These are phyloP conservation scores for Sinocyclocheilus anshuiensis DNA, from an alignment of 2,113 vertebrate genomes.

Conservation along the genomic window DNA sequence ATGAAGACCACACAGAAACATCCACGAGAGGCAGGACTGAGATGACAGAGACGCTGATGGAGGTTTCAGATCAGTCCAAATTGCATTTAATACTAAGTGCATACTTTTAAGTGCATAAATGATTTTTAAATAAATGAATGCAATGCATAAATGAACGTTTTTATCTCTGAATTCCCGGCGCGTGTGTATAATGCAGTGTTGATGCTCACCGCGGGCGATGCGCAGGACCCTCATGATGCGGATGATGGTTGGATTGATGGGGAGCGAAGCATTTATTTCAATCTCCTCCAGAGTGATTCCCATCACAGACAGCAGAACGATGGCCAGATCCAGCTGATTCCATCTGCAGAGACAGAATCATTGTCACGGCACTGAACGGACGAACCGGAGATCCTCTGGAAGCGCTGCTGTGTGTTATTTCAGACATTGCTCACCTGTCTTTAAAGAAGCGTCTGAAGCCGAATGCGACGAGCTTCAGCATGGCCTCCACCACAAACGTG, in stretches of 20 bases:
- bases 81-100: neutral
- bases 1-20: too few species aligned
- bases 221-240: conserved; percentile 97
- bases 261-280: conserved; percentile 94
- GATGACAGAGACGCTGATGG: too few species aligned
- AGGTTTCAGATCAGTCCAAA: neutral
- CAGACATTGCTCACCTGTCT: conserved; percentile 77
- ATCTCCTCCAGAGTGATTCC: conserved; percentile 97
- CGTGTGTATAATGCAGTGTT: neutral
- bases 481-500: conserved; percentile 93
- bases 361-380: neutral
- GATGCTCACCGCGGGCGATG: conserved; percentile 86
- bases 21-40: too few species aligned
- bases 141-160: too few species aligned
- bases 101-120: neutral
- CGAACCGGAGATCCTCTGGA: neutral
- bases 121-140: neutral
- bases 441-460: conserved; percentile 98
- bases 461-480: conserved; percentile 92
- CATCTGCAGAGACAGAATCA: conserved; percentile 75
- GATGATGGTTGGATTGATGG: conserved; percentile 98
- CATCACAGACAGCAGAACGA: conserved; percentile 96
- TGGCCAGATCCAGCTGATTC: conserved; percentile 97
- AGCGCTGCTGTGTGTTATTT: neutral
- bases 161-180: neutral